Base-by-base conservation (phyloP, 1,140 invertebrate species). In the Drosophila malerkotliana region DNA sequence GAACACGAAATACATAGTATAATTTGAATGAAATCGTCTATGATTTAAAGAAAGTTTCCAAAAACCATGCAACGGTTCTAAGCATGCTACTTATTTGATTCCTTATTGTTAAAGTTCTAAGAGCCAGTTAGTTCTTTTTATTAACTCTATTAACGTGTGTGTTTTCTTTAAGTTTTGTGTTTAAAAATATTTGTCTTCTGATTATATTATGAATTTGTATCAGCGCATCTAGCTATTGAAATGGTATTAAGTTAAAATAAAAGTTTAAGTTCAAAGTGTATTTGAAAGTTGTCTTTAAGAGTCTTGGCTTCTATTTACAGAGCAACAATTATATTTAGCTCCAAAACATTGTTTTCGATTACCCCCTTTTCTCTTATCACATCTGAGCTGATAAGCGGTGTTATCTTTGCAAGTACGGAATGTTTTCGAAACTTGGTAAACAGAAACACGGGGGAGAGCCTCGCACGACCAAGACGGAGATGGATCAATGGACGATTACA, bases 401-500 rank as follows among this genome's bases (percentile, higher is more conserved):
- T 47, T 67, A 54, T 68, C 47, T 54, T 66, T 54, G 1, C 12
- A 15, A 48, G 24, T 24, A 4, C 15, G 30, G 8, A 69, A 67
- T 67, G 24, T 47, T 69, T 69, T 47, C 8, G 1, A 15, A 55
- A 12, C 49, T 37, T 26, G n/a, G 58, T 67, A 63, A 67, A 48
- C n/a, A 58, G 47, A 30, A 28, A 52, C 26, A 44, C 26, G 8
- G n/a, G 10, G 8, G 51, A 10, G 24, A 28, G 14, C 5, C 18
- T 14, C 2, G 3, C 10, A 4, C 44, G 6, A 24, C n/a, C 3
- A 12, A 48, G 15, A 3, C 28, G n/a, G 7, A 30, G 30, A 18
- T 26, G 10, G 9, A 64, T 34, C 55, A 61, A 30, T 12, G 62
- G 4, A 63, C 45, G 59, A 67, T 67, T 67, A 44, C 58, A 51